Evolutionary conservation across 2,888 invertebrate genomes (phyloP), one percentile per base, ranked within the genome.

Genomic region (Linnaemya vulpina): DNA sequence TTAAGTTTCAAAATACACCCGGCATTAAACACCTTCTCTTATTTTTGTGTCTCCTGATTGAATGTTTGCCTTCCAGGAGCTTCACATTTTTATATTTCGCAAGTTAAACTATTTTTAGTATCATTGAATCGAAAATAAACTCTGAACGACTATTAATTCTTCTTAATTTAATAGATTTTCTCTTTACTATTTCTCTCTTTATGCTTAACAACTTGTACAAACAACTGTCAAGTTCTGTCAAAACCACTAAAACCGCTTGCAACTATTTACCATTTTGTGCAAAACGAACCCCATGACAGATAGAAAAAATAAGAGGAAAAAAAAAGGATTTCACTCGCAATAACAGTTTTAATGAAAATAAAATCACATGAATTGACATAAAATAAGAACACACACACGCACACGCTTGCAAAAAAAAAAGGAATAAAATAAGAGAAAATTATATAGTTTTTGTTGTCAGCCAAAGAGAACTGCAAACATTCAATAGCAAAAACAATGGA

Each of bases 181-280:
- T 51, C 13, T 17, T 60, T 35, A 38, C 10, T 43, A 11, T 10
- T 25, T 20, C 11, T 40, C n/a, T 71, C 30, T 67, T 15, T 60
- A 15, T 51, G 35, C 49, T 62, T 30, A 58, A 17, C 35, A 77
- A 77, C 51, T 68, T 84, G 76, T 58, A 43, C 58, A 84, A 84
- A 84, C 81, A 84, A 70, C 63, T 81, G 81, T 77, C 81, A 77
- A 81, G 68, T 81, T 81, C 77, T 84, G 84, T 81, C 81, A 84
- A 73, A 84, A 77, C 84, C 84, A 84, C 73, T 76, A 35, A 73
- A 84, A 81, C 73, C 81, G 77, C 84, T 74, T 38, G 73, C 53
- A 81, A 81, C 81, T 77, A 77, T 81, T 74, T 74, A 55, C 53
- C 62, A 78, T 68, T 67, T 73, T 60, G 22, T 35, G 51, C 55